These are phyloP conservation scores for Cephus pygmeus DNA, from an alignment of 2,888 invertebrate genomes.

Conservation along the genomic window DNA sequence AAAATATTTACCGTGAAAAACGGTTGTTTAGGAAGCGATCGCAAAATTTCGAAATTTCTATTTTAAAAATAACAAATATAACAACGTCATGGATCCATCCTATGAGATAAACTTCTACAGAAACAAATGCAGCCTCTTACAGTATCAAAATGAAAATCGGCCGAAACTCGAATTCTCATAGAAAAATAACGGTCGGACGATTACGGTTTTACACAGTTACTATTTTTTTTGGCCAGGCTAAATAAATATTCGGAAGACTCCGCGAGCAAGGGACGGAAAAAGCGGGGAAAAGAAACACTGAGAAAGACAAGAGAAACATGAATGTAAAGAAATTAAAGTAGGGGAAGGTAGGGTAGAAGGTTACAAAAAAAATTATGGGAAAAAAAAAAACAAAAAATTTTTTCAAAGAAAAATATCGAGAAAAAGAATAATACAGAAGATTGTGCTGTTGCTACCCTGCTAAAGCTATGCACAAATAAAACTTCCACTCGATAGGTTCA, in stretches of 20 bases:
- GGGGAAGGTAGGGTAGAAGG: not conserved
- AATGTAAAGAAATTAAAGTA: not conserved
- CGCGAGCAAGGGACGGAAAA: not conserved
- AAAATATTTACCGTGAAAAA: too few relatives aligned
- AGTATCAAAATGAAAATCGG: not conserved
- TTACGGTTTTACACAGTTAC: not conserved
- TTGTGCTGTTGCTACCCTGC: not conserved
- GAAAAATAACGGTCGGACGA: not conserved
- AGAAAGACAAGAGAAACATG: not conserved
- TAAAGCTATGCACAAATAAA: not conserved
- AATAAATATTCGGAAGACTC: not conserved
- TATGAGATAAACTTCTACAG: not conserved
- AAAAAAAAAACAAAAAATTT: not conserved
- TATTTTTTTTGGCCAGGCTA: not conserved
- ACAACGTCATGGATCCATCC: slow-evolving; percentile 22
- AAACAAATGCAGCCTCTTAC: not conserved
- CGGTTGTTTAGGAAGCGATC: not conserved
- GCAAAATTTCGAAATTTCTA: slow-evolving; percentile 7
- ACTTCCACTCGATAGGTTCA: not conserved
- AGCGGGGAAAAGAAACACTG: not conserved
- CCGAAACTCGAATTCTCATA: not conserved
- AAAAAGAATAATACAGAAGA: not conserved
- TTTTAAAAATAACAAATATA: slow-evolving; percentile 20
- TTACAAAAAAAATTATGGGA: not conserved
- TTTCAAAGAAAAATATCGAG: too few relatives aligned